Evolutionary conservation across 1,140 invertebrate species (phyloP).

Genomic region (Yoshiicerus persimilis): DNA sequence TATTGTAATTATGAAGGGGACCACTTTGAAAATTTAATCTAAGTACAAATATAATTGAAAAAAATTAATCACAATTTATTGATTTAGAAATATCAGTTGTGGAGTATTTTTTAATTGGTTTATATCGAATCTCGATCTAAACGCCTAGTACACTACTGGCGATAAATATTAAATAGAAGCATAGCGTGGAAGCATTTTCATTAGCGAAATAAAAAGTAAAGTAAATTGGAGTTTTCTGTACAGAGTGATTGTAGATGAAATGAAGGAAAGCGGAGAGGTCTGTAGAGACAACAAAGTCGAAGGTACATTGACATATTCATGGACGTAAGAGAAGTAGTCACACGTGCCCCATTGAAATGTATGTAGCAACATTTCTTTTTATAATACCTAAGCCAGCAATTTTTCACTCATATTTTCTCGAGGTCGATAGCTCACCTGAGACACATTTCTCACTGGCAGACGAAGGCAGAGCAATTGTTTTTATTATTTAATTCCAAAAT

Average conservation of each 20-base stretch:
- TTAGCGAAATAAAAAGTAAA: background rate
- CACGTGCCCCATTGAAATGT: slow-evolving; percentile 18
- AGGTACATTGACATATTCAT: slow-evolving; percentile 1
- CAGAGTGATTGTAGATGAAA: background rate
- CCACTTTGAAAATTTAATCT: too few relatives aligned
- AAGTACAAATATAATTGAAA: too few relatives aligned
- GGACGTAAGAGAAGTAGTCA: background rate
- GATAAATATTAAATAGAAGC: too few relatives aligned
- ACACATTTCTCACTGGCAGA: slow-evolving; percentile 5
- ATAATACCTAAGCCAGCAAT: slow-evolving; percentile 18
- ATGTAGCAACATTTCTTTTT: slow-evolving; percentile 26
- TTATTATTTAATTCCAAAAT: background rate
- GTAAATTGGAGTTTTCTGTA: background rate
- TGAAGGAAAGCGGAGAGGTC: background rate
- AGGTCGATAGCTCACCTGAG: slow-evolving; percentile 7
- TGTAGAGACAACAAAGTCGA: background rate
- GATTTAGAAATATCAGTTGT: too few relatives aligned
- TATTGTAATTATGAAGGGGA: too few relatives aligned
- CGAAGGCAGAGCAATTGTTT: slow-evolving; percentile 12
- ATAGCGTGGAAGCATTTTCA: background rate
- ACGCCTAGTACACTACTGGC: too few relatives aligned
- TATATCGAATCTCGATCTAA: too few relatives aligned
- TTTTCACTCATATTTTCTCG: slow-evolving; percentile 5
- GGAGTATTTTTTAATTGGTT: too few relatives aligned
- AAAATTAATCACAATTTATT: too few relatives aligned